Evolutionary conservation across 30 jellyfish, hydroid and myxozoan genomes (phyloP).

Genomic region (Pseudorhiza aurosa): DNA sequence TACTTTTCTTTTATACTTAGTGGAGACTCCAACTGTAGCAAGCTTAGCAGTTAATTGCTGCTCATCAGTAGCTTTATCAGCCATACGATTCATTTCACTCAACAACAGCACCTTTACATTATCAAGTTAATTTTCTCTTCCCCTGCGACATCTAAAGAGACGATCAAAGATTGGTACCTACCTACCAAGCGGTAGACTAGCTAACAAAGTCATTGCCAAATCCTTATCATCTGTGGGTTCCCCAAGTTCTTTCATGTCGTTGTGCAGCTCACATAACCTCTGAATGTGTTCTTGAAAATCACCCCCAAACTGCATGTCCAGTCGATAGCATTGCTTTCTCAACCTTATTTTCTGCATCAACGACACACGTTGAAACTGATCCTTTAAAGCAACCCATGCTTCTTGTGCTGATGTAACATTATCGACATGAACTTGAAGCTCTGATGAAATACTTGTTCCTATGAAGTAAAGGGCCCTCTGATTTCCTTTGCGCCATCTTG

Average conservation of each 20-base stretch:
- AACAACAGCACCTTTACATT: conserved; percentile 34
- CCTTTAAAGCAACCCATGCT: conserved; percentile 35
- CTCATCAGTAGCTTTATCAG: background rate
- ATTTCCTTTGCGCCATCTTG: conserved; percentile 38
- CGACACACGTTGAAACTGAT: conserved; percentile 49
- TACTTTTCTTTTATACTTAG: background rate
- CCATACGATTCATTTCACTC: conserved; percentile 11
- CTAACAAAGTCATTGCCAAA: conserved; percentile 30
- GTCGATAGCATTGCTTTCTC: conserved; percentile 21
- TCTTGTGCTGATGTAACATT: conserved; percentile 10
- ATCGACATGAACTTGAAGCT: conserved; percentile 39
- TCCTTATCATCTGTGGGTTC: conserved; percentile 46
- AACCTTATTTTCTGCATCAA: conserved; percentile 35
- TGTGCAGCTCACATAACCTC: conserved; percentile 40
- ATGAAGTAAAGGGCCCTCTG: conserved; percentile 28
- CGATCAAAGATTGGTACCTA: conserved; percentile 39
- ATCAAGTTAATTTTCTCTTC: conserved; percentile 8
- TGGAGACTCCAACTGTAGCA: conserved; percentile 11
- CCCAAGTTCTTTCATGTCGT: conserved; percentile 38
- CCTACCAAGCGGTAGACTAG: conserved; percentile 33
- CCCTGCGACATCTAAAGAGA: conserved; percentile 41
- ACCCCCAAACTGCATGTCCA: conserved; percentile 41
- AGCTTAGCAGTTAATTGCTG: background rate
- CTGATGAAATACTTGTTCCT: conserved; percentile 26
- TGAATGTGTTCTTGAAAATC: conserved; percentile 16